Base-by-base conservation (phyloP, 2,113 vertebrate genomes). In the Nycticebus coucang region DNA sequence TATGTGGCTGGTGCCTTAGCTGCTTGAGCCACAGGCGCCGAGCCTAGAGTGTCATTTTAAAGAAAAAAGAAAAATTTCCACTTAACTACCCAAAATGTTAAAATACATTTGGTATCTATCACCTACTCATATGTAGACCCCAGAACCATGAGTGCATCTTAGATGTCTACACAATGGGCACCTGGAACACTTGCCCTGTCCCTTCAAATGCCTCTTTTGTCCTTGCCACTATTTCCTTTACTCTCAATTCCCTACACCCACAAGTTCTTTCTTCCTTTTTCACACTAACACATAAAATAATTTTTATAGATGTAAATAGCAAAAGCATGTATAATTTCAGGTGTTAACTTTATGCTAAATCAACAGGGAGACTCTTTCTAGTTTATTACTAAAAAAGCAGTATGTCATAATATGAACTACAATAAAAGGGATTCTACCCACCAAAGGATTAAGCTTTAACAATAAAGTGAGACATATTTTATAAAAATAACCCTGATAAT, bases 401-500 rank as follows among this genome's bases (percentile, higher is more conserved):
- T 74, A 69, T 93, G n/a, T 71, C 83, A 91, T 72, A 90, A 94
- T 64, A 81, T 77, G 41, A 91, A 59, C 50, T 50, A 88, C 37
- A 94, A 83, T 94, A 84, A 95, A 79, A 96, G 19, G 28, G 75
- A 87, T 24, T 95, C 69, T 81, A 72, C 74, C 90, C 69, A 87
- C 37, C 13, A 85, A n/a, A 87, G 68, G 60, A 93, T 84, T 95
- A 90, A 87, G 18, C 24, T 89, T 68, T 95, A 84, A 93, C 68
- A 94, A 90, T 85, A 94, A 85, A 96, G 90, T 82, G 60, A 95
- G 87, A 92, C 14, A 50, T 77, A 14, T 71, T 95, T 88, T 94
- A 93, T 90, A 96, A 97, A 96, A 97, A 97, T 95, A 97, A 96
- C 72, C 57, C 17, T 89, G 22, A 78, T 41, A 90, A 93, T 88